Percentiles rank a stretch among this genome's conserved stretches.
phyloP scores from a whole-genome alignment of 2,888 invertebrate species.

The Nesidiocoris tenuis region DNA sequence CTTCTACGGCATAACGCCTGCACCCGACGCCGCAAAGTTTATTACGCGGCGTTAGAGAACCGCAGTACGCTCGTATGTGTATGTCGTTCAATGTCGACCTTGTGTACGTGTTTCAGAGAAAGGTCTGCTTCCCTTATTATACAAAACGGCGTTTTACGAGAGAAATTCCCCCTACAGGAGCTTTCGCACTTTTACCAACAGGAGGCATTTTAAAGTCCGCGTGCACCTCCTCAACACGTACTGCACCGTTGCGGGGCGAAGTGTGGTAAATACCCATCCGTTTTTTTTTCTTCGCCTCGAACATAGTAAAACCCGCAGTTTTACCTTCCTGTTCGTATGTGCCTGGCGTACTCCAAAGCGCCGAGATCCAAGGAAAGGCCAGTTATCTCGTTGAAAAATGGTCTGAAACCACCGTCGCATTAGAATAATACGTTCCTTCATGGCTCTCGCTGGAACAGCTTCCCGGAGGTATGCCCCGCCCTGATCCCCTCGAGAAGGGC shows the following conservation, averaged over 20 bases:
- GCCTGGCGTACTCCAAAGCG: not conserved
- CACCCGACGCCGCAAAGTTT: slow-evolving; percentile 42
- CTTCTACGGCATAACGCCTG: slow-evolving; percentile 34
- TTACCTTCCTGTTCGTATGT: slow-evolving; percentile 18
- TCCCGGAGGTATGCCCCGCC: not conserved
- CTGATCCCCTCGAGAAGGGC: not conserved
- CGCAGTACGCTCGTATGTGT: not conserved
- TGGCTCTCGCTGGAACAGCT: not conserved
- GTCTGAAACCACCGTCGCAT: slow-evolving; percentile 25
- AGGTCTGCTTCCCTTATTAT: slow-evolving; percentile 26
- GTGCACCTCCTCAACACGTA: not conserved
- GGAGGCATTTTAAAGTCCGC: slow-evolving; percentile 27
- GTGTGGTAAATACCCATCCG: not conserved
- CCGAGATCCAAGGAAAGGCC: not conserved
- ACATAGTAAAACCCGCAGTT: slow-evolving; percentile 29
- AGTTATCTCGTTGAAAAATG: slow-evolving; percentile 37
- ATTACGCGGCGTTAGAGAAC: slow-evolving; percentile 20
- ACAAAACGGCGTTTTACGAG: slow-evolving; percentile 42
- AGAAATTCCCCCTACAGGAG: not conserved
- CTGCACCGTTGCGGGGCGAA: not conserved
- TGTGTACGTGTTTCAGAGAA: not conserved
- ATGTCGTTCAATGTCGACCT: not conserved
- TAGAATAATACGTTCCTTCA: slow-evolving; percentile 21
- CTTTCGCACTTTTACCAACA: not conserved
- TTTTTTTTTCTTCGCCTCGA: slow-evolving; percentile 6